A percentile compares a stretch with the other conserved stretches of the same genome.
Evolutionary conservation across 1,140 invertebrate genomes (phyloP).

Genomic region (Augochlora pura): DNA sequence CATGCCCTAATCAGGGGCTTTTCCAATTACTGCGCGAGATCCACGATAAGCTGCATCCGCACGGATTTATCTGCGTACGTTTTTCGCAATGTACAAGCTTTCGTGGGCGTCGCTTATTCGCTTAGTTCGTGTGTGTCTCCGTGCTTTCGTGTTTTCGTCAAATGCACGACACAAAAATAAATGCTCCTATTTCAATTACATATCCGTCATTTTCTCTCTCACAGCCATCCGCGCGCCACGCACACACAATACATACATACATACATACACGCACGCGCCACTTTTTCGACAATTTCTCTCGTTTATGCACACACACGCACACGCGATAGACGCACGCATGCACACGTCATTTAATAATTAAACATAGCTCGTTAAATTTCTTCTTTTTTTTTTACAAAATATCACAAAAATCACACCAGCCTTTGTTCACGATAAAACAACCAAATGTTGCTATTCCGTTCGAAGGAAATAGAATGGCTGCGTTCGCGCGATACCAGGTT

Average conservation of each 20-base stretch:
- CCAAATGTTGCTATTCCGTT: constrained; percentile 28
- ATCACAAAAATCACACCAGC: constrained; percentile 80
- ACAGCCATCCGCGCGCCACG: no score
- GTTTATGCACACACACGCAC: neutral
- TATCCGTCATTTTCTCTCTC: constrained; percentile 44
- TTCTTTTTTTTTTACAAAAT: constrained; percentile 76
- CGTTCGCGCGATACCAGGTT: neutral
- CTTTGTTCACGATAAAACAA: constrained; percentile 74
- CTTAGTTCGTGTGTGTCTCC: constrained; percentile 48
- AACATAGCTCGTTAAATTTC: constrained; percentile 54
- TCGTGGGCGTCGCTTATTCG: constrained; percentile 43
- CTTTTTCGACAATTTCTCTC: no score
- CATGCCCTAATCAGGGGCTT: neutral
- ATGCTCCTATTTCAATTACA: constrained; percentile 73
- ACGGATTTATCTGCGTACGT: neutral
- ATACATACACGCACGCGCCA: neutral
- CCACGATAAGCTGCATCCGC: neutral
- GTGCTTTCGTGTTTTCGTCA: constrained; percentile 67
- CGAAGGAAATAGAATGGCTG: constrained; percentile 15
- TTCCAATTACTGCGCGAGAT: neutral
- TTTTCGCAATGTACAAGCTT: constrained; percentile 37
- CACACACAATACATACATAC: neutral
- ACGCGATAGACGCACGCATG: no score
- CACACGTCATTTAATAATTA: constrained; percentile 54
- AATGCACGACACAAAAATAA: constrained; percentile 81